Conservation (phyloP, 1,140 invertebrate genomes). For the Sogatella furcifera region DNA sequence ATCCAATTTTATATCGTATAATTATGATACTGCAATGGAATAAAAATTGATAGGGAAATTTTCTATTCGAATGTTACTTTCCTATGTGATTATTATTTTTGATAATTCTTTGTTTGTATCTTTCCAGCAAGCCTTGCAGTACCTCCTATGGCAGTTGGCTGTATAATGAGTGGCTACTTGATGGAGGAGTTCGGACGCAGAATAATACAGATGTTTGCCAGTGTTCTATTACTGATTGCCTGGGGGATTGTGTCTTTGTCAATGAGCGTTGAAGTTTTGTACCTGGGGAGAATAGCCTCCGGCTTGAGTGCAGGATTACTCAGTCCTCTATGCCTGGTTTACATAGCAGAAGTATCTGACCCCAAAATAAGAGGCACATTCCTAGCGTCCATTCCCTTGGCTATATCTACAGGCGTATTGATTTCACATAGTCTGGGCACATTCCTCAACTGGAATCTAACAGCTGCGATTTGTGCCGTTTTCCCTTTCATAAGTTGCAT, state of each 20-base stretch:
- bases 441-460: constrained; percentile 44
- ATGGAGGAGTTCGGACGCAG: constrained; percentile 58
- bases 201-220: constrained; percentile 44
- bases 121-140: constrained; percentile 43
- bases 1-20: too few relatives aligned
- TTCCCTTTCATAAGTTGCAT: constrained; percentile 38
- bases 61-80: too few relatives aligned
- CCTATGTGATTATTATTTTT: too few relatives aligned
- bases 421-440: constrained; percentile 45
- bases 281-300: constrained; percentile 52
- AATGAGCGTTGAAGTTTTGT: constrained; percentile 36
- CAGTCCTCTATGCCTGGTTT: constrained; percentile 39
- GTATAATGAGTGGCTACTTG: constrained; percentile 42
- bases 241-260: constrained; percentile 51
- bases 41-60: too few relatives aligned
- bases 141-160: constrained; percentile 46
- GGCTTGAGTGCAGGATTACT: constrained; percentile 45
- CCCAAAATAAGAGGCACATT: constrained; percentile 40
- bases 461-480: constrained; percentile 39
- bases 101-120: constrained; percentile 13
- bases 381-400: constrained; percentile 40
- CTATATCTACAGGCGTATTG: constrained; percentile 42
- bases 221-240: constrained; percentile 48
- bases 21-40: too few relatives aligned
- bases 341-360: constrained; percentile 30